A percentile compares a stretch with the other conserved stretches of the same genome.
Conservation (phyloP, 2,888 invertebrate species). For the Cephus nigrinus region DNA sequence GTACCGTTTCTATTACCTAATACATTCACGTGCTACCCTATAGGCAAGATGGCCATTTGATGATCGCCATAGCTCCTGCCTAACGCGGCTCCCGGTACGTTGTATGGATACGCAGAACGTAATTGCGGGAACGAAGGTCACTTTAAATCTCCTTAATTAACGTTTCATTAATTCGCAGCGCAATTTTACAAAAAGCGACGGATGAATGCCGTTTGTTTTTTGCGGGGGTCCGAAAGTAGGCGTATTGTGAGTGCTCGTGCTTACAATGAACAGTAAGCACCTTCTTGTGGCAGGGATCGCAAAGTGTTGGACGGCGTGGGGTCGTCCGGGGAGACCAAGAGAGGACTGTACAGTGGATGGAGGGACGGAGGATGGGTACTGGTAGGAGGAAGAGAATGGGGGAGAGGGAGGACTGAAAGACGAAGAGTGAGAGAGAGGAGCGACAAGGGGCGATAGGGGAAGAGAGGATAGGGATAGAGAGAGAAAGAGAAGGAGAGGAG, state of each 20-base stretch:
- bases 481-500: slow-evolving; percentile 7
- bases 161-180: slow-evolving; percentile 36
- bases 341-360: slow-evolving; percentile 24
- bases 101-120: background rate
- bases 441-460: too few relatives aligned
- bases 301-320: slow-evolving; percentile 10
- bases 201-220: slow-evolving; percentile 2
- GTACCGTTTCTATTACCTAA: too few relatives aligned
- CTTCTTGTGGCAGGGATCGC: slow-evolving; percentile 28
- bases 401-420: slow-evolving; percentile 12
- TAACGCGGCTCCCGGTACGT: too few relatives aligned
- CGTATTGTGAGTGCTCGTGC: slow-evolving; percentile 21
- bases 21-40: too few relatives aligned
- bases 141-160: slow-evolving; percentile 35
- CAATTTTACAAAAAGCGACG: background rate
- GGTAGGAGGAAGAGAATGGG: slow-evolving; percentile 32
- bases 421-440: background rate
- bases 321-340: slow-evolving; percentile 3
- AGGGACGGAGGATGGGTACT: slow-evolving; percentile 26
- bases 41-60: too few relatives aligned
- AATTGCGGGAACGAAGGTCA: slow-evolving; percentile 36
- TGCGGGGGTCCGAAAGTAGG: slow-evolving; percentile 18
- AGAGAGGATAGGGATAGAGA: too few relatives aligned
- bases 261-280: slow-evolving; percentile 28
- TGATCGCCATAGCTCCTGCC: too few relatives aligned